These are phyloP conservation scores for Monopterus albus DNA, from an alignment of 2,113 vertebrate genomes.

Conservation along the genomic window DNA sequence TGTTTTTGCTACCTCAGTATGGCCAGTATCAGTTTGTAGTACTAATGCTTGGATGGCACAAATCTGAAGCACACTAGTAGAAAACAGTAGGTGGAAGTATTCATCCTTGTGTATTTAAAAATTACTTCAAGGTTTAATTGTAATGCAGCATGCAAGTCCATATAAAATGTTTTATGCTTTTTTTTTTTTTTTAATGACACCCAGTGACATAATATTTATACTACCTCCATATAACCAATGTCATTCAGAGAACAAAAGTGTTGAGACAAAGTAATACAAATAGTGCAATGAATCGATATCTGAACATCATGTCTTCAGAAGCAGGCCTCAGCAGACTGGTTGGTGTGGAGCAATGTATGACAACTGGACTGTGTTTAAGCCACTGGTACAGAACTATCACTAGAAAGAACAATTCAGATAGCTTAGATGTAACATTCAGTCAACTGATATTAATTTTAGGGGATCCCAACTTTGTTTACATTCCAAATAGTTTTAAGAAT, in stretches of 20 bases:
- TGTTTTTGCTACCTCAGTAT: too few species aligned
- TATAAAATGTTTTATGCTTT: too few species aligned
- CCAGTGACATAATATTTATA: neutral
- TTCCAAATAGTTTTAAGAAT: neutral
- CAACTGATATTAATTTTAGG: neutral
- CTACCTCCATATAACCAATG: too few species aligned
- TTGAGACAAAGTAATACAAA: too few species aligned
- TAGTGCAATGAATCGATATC: too few species aligned
- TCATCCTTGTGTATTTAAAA: neutral
- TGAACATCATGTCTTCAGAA: neutral
- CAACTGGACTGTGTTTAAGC: neutral
- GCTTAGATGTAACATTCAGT: neutral
- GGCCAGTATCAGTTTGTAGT: neutral
- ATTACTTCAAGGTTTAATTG: neutral
- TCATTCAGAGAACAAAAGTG: too few species aligned
- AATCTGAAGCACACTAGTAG: neutral
- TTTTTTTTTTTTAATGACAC: too few species aligned
- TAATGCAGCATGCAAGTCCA: too few species aligned
- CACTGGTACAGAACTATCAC: neutral
- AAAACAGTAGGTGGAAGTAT: neutral
- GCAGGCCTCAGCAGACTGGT: neutral
- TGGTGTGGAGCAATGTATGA: neutral
- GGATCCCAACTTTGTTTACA: neutral
- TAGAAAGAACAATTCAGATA: neutral
- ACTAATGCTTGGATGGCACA: conserved; percentile 14